Base-by-base conservation (phyloP, 2,113 vertebrate species). In the Tychaedon coryphoeus region DNA sequence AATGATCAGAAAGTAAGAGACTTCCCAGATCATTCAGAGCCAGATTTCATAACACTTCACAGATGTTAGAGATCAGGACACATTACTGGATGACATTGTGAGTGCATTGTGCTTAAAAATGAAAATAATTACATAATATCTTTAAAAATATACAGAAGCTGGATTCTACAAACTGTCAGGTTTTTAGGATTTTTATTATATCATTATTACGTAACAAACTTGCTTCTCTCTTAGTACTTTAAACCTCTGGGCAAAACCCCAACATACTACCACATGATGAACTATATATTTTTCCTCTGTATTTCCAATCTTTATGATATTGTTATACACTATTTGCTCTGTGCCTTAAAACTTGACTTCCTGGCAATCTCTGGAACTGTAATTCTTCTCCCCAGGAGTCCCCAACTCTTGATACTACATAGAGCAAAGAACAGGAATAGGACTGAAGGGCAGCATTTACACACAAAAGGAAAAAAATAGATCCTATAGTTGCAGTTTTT, bases 1-100 rank as follows among this genome's bases (percentile, higher is more conserved):
- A 86, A 86, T 79, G 78, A 90, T 58, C 58, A 88, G 79, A 67
- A 94, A 93, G 75, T 38, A 76, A 57, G 11, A 70, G 47, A 50
- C 71, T 85, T 83, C 29, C 62, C 66, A 69, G 74, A 86, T 72
- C 85, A 90, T 76, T 88, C 58, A 66, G 29, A 92, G 60, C 50
- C 84, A 61, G 50, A 75, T 47, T 72, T 74, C 17, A 0, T 53
- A 91, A 67, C 56, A 51, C 11, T 66, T 57, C 48, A 58, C 42
- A 77, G n/a, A 45, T 61, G 42, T 4, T 50, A 51, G 10, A 72
- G 23, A 48, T 56, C 58, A 82, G 65, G n/a, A 89, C 38, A 70
- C 0, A 0, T n/a, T 78, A 74, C 47, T 58, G 51, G 42, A n/a
- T 45, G 19, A 22, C 29, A 36, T 1, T 0, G 1, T 14, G 16